These are phyloP conservation scores for Anthonomus grandis DNA, from an alignment of 1,140 invertebrate genomes.

Conservation along the genomic window DNA sequence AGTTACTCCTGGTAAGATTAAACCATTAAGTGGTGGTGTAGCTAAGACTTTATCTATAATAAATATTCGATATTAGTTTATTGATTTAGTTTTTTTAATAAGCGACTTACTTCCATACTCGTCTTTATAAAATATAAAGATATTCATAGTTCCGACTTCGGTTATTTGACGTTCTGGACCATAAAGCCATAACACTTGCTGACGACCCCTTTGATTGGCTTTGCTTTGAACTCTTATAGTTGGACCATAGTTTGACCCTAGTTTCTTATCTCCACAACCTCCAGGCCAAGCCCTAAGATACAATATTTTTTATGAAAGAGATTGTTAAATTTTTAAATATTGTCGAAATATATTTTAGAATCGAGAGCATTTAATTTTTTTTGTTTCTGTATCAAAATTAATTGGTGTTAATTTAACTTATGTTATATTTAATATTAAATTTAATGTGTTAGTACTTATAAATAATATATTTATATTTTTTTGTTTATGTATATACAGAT, in stretches of 20 bases:
- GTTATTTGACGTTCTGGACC: conserved; percentile 93
- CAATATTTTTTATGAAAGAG: no score
- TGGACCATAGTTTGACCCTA: conserved; percentile 92
- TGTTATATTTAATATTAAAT: no score
- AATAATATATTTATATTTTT: no score
- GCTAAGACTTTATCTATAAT: conserved; percentile 87
- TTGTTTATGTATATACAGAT: no score
- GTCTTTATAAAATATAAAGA: conserved; percentile 88
- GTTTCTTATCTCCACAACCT: conserved; percentile 90
- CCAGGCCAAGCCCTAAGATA: conserved; percentile 89
- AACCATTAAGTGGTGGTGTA: conserved; percentile 87
- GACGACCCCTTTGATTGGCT: conserved; percentile 76
- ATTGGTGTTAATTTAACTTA: no score
- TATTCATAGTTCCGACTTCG: conserved; percentile 99
- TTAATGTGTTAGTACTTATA: no score
- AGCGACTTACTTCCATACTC: conserved; percentile 76
- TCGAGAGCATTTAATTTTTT: no score
- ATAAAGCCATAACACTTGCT: conserved; percentile 97
- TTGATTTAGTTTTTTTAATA: neutral
- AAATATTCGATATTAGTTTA: conserved; percentile 30
- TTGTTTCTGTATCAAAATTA: no score
- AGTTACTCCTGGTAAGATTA: conserved; percentile 93
- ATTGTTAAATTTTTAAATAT: no score
- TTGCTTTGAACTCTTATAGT: conserved; percentile 79
- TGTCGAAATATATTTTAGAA: no score